Conservation (phyloP, 2,888 invertebrate genomes). For the Eupelmus urozonus region DNA sequence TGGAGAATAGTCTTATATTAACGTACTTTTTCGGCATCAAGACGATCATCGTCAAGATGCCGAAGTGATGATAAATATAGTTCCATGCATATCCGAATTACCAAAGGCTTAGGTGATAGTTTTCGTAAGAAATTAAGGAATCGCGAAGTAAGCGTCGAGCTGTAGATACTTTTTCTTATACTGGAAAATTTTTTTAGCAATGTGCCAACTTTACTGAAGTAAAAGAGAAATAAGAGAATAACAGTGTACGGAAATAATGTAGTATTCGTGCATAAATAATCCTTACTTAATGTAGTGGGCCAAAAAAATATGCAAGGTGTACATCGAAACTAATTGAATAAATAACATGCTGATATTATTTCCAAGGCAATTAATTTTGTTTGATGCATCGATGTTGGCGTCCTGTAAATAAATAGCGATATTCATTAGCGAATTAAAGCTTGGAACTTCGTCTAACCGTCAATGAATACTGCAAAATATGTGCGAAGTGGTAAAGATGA, state of each 20-base stretch:
- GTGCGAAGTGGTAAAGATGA: not conserved
- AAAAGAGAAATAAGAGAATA: not conserved
- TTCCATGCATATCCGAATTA: constrained; percentile 76
- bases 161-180: constrained; percentile 55
- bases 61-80: constrained; percentile 74
- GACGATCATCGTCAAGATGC: constrained; percentile 42
- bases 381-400: constrained; percentile 43
- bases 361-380: not conserved
- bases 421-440: constrained; percentile 30
- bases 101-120: constrained; percentile 71
- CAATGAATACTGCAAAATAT: not conserved
- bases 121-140: constrained; percentile 58
- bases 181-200: constrained; percentile 45
- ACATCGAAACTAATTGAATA: constrained; percentile 31
- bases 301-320: constrained; percentile 39
- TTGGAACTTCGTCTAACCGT: constrained; percentile 19
- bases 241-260: not conserved
- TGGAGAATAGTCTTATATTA: constrained; percentile 18
- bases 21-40: constrained; percentile 22
- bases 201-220: constrained; percentile 48
- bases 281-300: constrained; percentile 32
- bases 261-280: constrained; percentile 14
- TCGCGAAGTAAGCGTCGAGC: constrained; percentile 10
- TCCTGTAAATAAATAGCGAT: constrained; percentile 48
- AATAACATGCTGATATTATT: not conserved